Evolutionary conservation across 2,888 invertebrate genomes (phyloP), one percentile per base, ranked within the genome.

Genomic region (Hydropsyche betteni): DNA sequence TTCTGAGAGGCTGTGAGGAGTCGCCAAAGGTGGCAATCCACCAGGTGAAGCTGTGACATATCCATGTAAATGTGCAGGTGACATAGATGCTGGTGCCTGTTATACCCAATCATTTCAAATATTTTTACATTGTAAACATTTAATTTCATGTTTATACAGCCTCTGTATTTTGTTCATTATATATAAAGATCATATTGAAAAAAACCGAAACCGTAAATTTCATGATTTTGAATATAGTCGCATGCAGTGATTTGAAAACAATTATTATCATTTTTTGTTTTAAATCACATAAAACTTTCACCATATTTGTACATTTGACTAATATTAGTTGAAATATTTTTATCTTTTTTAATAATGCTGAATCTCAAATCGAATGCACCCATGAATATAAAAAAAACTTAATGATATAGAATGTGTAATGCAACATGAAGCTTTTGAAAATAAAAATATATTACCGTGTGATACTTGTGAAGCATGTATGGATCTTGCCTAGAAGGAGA

Each of bases 381-480:
- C 24, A 24, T 24, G 24, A 24, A 24, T 24, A 2, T 24, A 24
- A 24, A 24, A n/a, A 24, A 24, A 24, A 24, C 24, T 24, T 2
- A 24, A 24, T 24, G 24, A 24, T 24, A 24, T 24, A 24, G 2
- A 24, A 24, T 24, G 24, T 24, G 24, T 2, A 24, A 24, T 24
- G 24, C 2, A 24, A 24, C 24, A 2, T 24, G 2, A 24, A 24
- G 2, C 24, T 24, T 24, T 24, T 24, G 24, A 24, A 36, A 68
- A 36, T 36, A 44, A 5, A 64, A 68, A 44, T 50, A 10, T 88
- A 93, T 91, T 87, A 98, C 97, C 86, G 98, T 98, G 86, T 97
- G 96, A 86, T 98, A 98, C 88, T 98, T 98, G 88, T 97, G 97
- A 82, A 94, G 88, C 84, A 93, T 93, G 84, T 94, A 93, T n/a